phyloP scores from a whole-genome alignment of 2,888 invertebrate species.

The Scrobipalpa costella region DNA sequence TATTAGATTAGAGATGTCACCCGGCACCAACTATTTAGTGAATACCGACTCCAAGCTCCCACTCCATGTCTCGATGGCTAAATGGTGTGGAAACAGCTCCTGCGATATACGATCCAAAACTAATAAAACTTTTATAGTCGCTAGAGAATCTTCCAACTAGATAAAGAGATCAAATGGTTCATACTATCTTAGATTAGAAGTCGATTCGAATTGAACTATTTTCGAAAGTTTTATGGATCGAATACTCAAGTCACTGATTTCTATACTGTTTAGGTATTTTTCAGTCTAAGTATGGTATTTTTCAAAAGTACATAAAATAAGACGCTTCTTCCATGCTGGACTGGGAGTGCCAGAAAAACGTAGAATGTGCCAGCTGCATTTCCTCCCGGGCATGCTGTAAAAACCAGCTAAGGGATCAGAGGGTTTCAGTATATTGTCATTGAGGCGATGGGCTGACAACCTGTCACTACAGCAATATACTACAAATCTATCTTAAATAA shows the following conservation, averaged over 20 bases:
- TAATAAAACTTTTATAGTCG: conserved; percentile 26
- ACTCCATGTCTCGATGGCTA: conserved; percentile 33
- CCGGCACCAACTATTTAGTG: conserved; percentile 61
- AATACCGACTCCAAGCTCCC: conserved; percentile 48
- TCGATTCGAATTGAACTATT: not conserved
- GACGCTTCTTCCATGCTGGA: too few relatives aligned
- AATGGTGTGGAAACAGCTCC: conserved; percentile 40
- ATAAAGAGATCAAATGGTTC: conserved; percentile 22
- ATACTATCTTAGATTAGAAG: conserved; percentile 15
- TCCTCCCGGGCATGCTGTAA: too few relatives aligned
- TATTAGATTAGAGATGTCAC: conserved; percentile 70
- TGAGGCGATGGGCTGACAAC: too few relatives aligned
- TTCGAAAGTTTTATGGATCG: not conserved
- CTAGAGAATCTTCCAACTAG: conserved; percentile 19
- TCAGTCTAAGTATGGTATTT: too few relatives aligned
- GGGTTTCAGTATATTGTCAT: too few relatives aligned
- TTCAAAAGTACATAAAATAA: too few relatives aligned
- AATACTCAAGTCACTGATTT: conserved; percentile 1
- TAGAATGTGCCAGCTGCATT: too few relatives aligned
- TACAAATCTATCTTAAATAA: too few relatives aligned
- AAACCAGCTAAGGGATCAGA: too few relatives aligned
- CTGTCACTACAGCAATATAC: too few relatives aligned
- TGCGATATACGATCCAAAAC: conserved; percentile 27
- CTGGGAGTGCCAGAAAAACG: too few relatives aligned
- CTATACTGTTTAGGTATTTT: too few relatives aligned